These are phyloP conservation scores for Falcunculus frontatus DNA, from an alignment of 2,113 vertebrate genomes.

Conservation along the genomic window DNA sequence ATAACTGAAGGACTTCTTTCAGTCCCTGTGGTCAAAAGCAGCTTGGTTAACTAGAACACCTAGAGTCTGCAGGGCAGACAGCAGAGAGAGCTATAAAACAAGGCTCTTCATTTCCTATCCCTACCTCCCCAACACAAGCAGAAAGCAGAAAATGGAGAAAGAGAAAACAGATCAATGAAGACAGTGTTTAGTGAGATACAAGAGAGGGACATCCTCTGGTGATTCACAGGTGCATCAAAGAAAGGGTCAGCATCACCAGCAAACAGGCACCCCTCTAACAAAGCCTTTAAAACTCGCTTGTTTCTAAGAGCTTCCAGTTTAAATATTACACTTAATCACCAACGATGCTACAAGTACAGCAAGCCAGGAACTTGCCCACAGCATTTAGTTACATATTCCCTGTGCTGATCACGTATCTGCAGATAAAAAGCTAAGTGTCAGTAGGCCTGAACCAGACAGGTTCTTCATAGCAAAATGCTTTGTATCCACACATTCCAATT, in stretches of 20 bases:
- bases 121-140: neutral
- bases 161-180: neutral
- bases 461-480: neutral
- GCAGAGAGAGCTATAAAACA: neutral
- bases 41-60: neutral
- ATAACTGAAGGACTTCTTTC: neutral
- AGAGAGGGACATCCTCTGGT: neutral
- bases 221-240: neutral
- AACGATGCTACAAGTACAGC: conserved; percentile 43
- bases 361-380: conserved; percentile 46
- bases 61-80: neutral
- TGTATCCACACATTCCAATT: conserved; percentile 17
- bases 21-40: neutral
- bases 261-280: conserved; percentile 8
- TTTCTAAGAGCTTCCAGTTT: conserved; percentile 55
- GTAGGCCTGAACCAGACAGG: conserved; percentile 29
- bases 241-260: neutral
- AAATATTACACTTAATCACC: conserved; percentile 58
- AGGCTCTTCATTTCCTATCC: neutral
- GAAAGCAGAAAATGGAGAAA: neutral
- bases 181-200: neutral
- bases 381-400: conserved; percentile 53
- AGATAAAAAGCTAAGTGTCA: conserved; percentile 57
- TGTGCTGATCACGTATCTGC: conserved; percentile 46
- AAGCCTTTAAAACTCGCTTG: conserved; percentile 37